phyloP scores from a whole-genome alignment of 2,888 invertebrate genomes.

The Lamellibrachia columna region DNA sequence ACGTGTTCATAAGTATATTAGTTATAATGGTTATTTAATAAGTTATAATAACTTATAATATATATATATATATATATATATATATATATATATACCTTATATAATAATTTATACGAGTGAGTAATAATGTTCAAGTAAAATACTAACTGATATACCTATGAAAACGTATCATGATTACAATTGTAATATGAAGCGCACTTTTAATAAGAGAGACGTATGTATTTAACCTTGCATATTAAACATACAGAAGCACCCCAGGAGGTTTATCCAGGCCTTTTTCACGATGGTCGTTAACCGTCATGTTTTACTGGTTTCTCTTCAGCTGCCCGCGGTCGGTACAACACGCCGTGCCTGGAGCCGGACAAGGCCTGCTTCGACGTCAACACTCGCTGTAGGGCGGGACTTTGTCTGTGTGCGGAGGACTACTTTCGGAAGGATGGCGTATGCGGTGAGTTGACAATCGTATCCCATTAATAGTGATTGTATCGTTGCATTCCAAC shows the following conservation, averaged over 20 bases:
- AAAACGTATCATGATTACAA: not conserved
- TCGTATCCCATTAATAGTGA: not conserved
- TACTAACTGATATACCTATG: too few species aligned
- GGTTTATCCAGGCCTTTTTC: not conserved
- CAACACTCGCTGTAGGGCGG: slow-evolving; percentile 39
- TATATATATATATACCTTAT: too few species aligned
- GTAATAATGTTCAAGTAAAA: too few species aligned
- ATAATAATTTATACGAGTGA: too few species aligned
- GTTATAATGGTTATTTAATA: too few species aligned
- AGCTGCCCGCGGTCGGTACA: slow-evolving; percentile 38
- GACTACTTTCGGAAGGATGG: slow-evolving; percentile 34
- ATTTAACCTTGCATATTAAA: not conserved
- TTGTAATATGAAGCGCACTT: not conserved
- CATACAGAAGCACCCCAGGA: not conserved
- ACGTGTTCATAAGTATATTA: too few species aligned
- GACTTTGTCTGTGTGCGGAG: slow-evolving; percentile 36
- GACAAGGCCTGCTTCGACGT: slow-evolving; percentile 36
- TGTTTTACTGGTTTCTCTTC: not conserved
- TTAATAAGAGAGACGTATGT: not conserved
- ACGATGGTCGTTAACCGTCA: not conserved
- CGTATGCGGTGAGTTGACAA: slow-evolving; percentile 34
- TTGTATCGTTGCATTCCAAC: too few species aligned
- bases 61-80: too few species aligned
- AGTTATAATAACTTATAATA: too few species aligned
- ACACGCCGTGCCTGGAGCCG: slow-evolving; percentile 38